These are phyloP conservation scores for Catagonus wagneri DNA, from an alignment of 2,113 vertebrate species.

Conservation along the genomic window DNA sequence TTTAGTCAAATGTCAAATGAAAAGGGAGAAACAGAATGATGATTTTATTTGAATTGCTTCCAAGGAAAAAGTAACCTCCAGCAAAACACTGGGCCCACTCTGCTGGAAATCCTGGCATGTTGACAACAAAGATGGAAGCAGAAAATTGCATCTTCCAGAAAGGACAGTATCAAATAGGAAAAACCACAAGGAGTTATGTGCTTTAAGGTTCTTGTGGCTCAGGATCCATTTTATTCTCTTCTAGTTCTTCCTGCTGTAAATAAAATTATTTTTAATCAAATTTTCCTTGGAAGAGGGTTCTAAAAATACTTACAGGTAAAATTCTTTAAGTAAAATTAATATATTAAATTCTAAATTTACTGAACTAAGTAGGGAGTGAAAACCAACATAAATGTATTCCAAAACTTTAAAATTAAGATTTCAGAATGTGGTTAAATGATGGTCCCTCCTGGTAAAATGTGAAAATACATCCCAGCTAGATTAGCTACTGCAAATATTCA, in stretches of 20 bases:
- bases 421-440: background rate
- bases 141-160: constrained; percentile 84
- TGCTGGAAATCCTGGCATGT: constrained; percentile 82
- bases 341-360: constrained; percentile 53
- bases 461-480: background rate
- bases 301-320: constrained; percentile 61
- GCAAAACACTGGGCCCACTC: constrained; percentile 72
- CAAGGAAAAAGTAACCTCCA: constrained; percentile 83
- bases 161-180: constrained; percentile 61
- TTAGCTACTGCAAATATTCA: background rate
- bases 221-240: constrained; percentile 41
- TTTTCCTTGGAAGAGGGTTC: constrained; percentile 31
- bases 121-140: constrained; percentile 80
- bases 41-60: constrained; percentile 84
- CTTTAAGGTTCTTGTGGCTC: constrained; percentile 48
- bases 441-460: background rate
- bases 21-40: constrained; percentile 77
- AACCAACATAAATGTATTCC: constrained; percentile 30
- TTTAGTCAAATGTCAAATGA: constrained; percentile 78
- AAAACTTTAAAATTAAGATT: constrained; percentile 36
- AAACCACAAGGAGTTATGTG: constrained; percentile 24
- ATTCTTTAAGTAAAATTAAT: constrained; percentile 52
- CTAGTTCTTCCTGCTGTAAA: constrained; percentile 61
- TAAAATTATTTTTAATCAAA: constrained; percentile 59
- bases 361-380: constrained; percentile 14